Conservation (phyloP, 2,113 vertebrate species). For the Numida meleagris region DNA sequence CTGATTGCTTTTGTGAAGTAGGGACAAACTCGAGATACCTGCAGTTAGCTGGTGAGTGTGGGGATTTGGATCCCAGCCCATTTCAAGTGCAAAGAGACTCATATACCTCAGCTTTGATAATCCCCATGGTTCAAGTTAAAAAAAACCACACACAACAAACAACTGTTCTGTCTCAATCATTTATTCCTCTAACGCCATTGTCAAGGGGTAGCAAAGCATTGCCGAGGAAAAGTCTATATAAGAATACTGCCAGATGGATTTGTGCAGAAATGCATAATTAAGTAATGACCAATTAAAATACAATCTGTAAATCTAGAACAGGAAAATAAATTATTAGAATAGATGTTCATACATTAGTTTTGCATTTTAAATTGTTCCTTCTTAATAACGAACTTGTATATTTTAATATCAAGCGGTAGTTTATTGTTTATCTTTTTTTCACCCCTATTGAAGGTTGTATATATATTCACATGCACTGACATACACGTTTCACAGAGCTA, state of each 20-base stretch:
- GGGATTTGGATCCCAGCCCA: conserved; percentile 11
- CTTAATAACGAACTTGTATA: not conserved
- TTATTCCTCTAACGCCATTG: conserved; percentile 22
- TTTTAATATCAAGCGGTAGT: conserved; percentile 12
- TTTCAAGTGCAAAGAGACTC: not conserved
- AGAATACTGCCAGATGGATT: conserved; percentile 47
- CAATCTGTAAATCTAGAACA: conserved; percentile 36
- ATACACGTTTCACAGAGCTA: conserved; percentile 7
- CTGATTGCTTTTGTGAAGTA: conserved; percentile 43
- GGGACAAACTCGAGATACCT: conserved; percentile 9
- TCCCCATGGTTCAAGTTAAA: conserved; percentile 43
- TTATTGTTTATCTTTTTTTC: conserved; percentile 46
- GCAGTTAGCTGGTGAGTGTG: not conserved
- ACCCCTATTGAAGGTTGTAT: not conserved
- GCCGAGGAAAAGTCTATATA: conserved; percentile 21
- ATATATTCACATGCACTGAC: not conserved
- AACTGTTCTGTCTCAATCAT: not conserved
- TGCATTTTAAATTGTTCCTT: conserved; percentile 62
- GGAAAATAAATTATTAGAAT: conserved; percentile 10
- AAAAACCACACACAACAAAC: not conserved
- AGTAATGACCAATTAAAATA: conserved; percentile 64
- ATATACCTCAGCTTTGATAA: conserved; percentile 11
- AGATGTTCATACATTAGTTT: conserved; percentile 63
- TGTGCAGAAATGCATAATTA: conserved; percentile 64
- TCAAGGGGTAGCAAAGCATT: conserved; percentile 16